Evolutionary conservation across 2,888 invertebrate species (phyloP).

Genomic region (Philhelius pedissequus): DNA sequence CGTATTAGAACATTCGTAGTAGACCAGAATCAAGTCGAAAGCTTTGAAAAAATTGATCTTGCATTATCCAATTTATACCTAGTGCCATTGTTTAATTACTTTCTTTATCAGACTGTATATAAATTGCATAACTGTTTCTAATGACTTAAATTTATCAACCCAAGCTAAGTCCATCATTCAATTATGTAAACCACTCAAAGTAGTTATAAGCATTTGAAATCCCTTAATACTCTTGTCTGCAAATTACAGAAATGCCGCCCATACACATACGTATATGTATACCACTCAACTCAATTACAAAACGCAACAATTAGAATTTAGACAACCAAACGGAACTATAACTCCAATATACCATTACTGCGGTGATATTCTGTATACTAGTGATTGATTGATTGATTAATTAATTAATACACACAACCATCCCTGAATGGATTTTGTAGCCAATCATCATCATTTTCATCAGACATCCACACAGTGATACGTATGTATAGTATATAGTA

Average conservation of each 20-base stretch:
- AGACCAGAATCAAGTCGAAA: no score
- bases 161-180: not conserved
- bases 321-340: not conserved
- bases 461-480: no score
- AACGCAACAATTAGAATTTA: not conserved
- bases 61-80: no score
- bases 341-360: not conserved
- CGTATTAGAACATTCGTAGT: no score
- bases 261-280: not conserved
- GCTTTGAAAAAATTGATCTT: no score
- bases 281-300: not conserved
- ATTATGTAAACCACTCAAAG: not conserved
- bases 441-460: not conserved
- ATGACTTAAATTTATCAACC: not conserved
- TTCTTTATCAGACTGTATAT: no score
- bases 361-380: not conserved
- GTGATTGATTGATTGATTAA: conserved; percentile 10
- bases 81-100: no score
- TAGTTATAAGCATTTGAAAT: not conserved
- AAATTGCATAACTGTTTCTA: not conserved
- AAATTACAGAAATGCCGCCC: not conserved
- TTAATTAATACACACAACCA: conserved; percentile 41
- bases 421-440: not conserved
- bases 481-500: no score
- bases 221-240: not conserved